phyloP scores from a whole-genome alignment of 2,888 invertebrate species.

The Stenotaenia linearis region DNA sequence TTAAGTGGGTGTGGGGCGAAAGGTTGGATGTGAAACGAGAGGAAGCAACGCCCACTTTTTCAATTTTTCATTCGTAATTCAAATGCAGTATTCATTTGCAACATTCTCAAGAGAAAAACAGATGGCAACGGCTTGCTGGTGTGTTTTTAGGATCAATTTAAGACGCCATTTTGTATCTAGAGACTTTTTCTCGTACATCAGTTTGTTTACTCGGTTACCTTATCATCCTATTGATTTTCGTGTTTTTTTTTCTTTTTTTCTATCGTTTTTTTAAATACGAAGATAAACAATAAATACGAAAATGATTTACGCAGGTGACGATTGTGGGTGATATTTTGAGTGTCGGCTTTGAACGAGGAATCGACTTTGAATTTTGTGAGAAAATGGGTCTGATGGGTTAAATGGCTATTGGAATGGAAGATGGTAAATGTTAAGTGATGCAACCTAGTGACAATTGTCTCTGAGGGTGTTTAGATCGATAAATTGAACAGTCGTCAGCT shows the following conservation, averaged over 20 bases:
- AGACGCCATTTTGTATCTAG: constrained; percentile 6
- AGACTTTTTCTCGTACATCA: neutral
- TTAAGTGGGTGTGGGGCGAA: constrained; percentile 10
- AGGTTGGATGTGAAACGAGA: constrained; percentile 12
- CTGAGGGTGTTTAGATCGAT: neutral
- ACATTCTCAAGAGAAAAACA: constrained; percentile 1
- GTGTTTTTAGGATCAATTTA: neutral
- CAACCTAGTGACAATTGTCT: neutral
- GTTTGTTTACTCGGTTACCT: neutral
- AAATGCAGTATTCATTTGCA: constrained; percentile 16
- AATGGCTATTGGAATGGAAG: neutral
- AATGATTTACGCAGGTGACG: neutral
- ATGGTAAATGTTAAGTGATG: neutral
- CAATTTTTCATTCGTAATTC: constrained; percentile 24
- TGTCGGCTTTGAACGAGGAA: too few species aligned
- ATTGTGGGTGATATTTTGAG: too few species aligned
- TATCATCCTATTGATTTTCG: neutral
- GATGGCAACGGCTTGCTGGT: neutral
- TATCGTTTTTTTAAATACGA: neutral
- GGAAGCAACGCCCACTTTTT: constrained; percentile 18
- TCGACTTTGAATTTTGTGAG: too few species aligned
- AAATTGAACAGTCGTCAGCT: neutral
- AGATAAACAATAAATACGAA: neutral
- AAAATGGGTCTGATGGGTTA: neutral
- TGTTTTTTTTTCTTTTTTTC: neutral